A percentile compares a stretch with the other conserved stretches of the same genome.
phyloP scores from a whole-genome alignment of 2,888 invertebrate genomes.

The Anarsia innoxiella region DNA sequence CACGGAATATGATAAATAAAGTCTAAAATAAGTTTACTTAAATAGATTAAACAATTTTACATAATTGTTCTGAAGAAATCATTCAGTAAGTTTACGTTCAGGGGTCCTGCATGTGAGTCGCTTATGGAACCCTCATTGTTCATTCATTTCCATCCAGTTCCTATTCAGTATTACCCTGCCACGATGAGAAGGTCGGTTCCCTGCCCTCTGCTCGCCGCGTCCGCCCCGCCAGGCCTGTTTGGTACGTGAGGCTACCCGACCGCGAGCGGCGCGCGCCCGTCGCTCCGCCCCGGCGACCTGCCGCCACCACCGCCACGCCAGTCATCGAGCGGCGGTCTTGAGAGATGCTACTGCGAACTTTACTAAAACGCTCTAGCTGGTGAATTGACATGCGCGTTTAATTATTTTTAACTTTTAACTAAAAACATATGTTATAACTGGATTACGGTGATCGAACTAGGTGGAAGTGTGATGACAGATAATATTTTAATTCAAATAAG shows the following conservation, averaged over 20 bases:
- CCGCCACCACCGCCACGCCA: slow-evolving; percentile 35
- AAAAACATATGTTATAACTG: slow-evolving; percentile 58
- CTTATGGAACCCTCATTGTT: slow-evolving; percentile 27
- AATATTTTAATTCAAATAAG: slow-evolving; percentile 29
- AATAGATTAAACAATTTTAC: background rate
- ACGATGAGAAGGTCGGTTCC: slow-evolving; percentile 27
- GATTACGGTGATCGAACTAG: slow-evolving; percentile 61
- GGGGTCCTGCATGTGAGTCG: background rate
- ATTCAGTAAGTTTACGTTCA: background rate
- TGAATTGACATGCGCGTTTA: slow-evolving; percentile 58
- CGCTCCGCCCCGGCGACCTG: slow-evolving; percentile 23
- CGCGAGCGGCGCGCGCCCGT: slow-evolving; percentile 32
- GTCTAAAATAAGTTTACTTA: no score
- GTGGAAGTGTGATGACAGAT: slow-evolving; percentile 55
- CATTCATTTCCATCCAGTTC: slow-evolving; percentile 29
- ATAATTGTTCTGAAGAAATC: background rate
- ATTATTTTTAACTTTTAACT: slow-evolving; percentile 53
- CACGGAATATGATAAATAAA: background rate
- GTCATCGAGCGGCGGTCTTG: slow-evolving; percentile 66
- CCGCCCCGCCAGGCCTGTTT: slow-evolving; percentile 23
- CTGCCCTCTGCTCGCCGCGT: slow-evolving; percentile 25
- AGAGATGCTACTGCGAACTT: slow-evolving; percentile 26
- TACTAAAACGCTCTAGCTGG: slow-evolving; percentile 30
- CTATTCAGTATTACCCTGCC: slow-evolving; percentile 28
- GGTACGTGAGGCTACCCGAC: slow-evolving; percentile 25